Evolutionary conservation across 2,113 vertebrate genomes (phyloP).

Genomic region (Nyctibius bracteatus): DNA sequence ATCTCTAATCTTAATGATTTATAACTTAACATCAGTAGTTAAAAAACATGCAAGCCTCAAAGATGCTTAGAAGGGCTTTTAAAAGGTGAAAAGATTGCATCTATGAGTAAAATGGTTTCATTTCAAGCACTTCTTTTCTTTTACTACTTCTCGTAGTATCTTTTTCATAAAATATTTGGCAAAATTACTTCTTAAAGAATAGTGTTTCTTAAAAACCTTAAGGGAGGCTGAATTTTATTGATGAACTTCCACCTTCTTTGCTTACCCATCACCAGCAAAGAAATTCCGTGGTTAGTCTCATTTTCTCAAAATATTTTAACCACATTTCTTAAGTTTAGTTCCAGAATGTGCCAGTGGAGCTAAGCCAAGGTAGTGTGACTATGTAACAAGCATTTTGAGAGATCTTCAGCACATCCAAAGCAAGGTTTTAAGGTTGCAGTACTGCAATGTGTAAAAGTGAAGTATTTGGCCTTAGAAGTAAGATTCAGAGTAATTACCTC

Average conservation of each 20-base stretch:
- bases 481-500: not conserved
- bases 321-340: not conserved
- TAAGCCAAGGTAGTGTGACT: not conserved
- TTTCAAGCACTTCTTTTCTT: not conserved
- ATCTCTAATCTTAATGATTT: not conserved
- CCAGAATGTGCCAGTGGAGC: not conserved
- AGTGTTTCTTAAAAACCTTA: not conserved
- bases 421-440: not conserved
- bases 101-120: not conserved
- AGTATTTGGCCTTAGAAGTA: not conserved
- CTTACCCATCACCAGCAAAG: not conserved
- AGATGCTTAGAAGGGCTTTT: not conserved
- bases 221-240: not conserved
- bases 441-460: not conserved
- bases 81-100: not conserved
- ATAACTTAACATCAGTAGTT: not conserved
- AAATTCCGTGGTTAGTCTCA: not conserved
- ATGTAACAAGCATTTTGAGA: not conserved
- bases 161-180: not conserved
- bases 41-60: not conserved
- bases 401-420: not conserved
- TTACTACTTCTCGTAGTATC: not conserved
- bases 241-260: not conserved
- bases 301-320: not conserved
- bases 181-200: not conserved